Evolutionary conservation across 2,113 vertebrate species (phyloP).

Genomic region (Peromyscus californicus): DNA sequence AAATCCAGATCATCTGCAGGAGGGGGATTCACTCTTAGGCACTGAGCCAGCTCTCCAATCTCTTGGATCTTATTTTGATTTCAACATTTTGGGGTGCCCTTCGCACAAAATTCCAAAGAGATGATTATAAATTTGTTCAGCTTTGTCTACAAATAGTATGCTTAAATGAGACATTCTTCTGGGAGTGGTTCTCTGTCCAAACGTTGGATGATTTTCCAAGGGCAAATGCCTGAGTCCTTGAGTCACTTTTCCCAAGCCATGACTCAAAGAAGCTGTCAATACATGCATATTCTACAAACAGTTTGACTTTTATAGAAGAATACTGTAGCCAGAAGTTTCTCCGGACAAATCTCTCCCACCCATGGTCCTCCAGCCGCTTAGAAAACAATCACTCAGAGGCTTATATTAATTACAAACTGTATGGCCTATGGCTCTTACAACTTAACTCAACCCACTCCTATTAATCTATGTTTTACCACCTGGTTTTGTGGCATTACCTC

Average conservation of each 20-base stretch:
- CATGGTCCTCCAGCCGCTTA: no score
- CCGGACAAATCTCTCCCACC: no score
- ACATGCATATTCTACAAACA: background rate
- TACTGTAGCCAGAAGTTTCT: no score
- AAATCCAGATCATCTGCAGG: background rate
- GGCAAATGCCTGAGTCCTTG: background rate
- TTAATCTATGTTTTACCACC: no score
- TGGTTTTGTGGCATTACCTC: no score
- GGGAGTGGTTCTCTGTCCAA: background rate
- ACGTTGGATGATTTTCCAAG: constrained; percentile 45
- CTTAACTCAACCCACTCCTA: no score
- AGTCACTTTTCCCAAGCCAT: constrained; percentile 31
- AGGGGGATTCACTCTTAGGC: background rate
- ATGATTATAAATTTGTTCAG: background rate
- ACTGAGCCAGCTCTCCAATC: background rate
- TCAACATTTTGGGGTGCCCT: background rate
- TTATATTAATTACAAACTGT: no score
- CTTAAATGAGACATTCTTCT: background rate
- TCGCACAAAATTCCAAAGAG: background rate
- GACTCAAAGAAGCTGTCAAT: background rate
- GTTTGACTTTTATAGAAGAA: background rate
- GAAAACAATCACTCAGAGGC: no score
- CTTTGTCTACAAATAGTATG: background rate
- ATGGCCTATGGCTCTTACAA: no score
- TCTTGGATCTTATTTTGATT: background rate